These are phyloP conservation scores for Laterallus jamaicensis DNA, from an alignment of 2,113 vertebrate genomes.

Conservation along the genomic window DNA sequence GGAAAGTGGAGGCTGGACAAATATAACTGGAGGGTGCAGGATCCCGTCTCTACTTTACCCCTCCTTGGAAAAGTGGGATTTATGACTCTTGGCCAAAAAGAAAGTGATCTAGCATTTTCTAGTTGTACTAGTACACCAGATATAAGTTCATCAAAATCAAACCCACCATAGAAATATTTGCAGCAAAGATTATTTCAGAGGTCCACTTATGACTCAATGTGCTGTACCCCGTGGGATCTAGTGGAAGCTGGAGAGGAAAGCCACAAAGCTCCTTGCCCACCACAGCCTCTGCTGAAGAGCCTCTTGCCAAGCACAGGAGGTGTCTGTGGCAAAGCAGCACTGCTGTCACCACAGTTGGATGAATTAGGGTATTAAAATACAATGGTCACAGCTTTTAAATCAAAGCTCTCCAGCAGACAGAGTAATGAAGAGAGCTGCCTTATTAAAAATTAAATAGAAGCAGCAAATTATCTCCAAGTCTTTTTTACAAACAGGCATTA, in stretches of 20 bases:
- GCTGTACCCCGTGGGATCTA: accelerated
- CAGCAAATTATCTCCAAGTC: too few species aligned
- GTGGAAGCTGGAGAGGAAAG: neutral
- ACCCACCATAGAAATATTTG: neutral
- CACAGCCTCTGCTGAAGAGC: too few species aligned
- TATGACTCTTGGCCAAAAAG: neutral
- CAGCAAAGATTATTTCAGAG: neutral
- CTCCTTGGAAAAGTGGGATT: neutral
- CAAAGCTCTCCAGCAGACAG: too few species aligned
- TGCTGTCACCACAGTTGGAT: too few species aligned
- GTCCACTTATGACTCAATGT: accelerated
- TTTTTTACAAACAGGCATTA: too few species aligned
- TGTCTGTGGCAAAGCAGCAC: too few species aligned
- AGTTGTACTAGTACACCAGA: accelerated
- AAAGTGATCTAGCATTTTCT: neutral
- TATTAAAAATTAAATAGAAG: too few species aligned
- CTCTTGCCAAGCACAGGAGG: too few species aligned
- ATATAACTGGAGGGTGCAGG: neutral
- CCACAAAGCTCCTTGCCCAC: neutral
- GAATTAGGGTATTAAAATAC: too few species aligned
- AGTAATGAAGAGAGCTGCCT: too few species aligned
- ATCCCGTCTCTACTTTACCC: neutral
- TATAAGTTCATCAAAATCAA: neutral
- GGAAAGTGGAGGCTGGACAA: neutral
- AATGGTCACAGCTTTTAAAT: too few species aligned